phyloP scores from a whole-genome alignment of 2,888 invertebrate species.

The Allolobophora icterica region DNA sequence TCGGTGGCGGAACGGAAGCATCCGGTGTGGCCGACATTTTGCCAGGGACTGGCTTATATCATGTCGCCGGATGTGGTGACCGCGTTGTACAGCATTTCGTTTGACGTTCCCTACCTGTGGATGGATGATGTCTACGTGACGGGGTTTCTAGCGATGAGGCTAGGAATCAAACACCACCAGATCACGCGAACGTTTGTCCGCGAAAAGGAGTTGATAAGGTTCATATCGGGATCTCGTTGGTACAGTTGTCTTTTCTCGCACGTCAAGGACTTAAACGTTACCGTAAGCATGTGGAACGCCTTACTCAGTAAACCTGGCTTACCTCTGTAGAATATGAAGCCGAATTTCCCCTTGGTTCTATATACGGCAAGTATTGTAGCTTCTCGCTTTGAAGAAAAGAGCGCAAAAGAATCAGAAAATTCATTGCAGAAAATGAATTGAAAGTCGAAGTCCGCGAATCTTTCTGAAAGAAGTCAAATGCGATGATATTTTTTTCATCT shows the following conservation, averaged over 20 bases:
- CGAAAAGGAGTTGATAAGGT: neutral
- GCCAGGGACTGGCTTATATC: constrained; percentile 32
- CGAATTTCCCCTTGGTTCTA: too few species aligned
- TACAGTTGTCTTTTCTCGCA: constrained; percentile 21
- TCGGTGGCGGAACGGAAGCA: neutral
- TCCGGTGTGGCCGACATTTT: constrained; percentile 22
- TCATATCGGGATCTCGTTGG: neutral
- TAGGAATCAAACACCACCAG: neutral
- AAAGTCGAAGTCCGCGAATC: neutral
- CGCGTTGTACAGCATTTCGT: constrained; percentile 20
- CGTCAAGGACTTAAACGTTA: constrained; percentile 8
- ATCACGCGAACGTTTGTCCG: neutral
- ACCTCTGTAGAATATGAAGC: neutral
- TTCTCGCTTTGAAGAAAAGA: neutral
- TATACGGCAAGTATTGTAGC: too few species aligned
- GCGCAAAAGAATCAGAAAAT: neutral
- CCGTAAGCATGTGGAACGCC: neutral
- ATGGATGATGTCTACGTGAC: constrained; percentile 31
- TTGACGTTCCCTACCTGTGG: constrained; percentile 31
- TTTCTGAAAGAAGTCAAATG: neutral
- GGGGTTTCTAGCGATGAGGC: constrained; percentile 26
- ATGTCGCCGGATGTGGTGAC: neutral
- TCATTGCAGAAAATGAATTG: neutral
- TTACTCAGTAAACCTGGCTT: neutral
- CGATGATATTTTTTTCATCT: neutral